Conservation (phyloP, 2,888 invertebrate genomes). For the Lithosia quadra region DNA sequence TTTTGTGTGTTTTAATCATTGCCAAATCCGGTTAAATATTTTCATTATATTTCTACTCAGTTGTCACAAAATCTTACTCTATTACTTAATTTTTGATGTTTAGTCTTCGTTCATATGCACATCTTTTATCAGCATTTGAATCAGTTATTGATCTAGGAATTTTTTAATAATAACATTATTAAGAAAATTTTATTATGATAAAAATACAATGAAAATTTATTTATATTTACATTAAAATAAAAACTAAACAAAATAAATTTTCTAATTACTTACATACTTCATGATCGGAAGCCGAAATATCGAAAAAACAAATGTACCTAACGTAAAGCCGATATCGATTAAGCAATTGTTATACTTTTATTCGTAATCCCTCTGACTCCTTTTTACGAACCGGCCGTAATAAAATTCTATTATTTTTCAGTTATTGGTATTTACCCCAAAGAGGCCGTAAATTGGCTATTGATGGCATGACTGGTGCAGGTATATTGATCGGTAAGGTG, state of each 20-base stretch:
- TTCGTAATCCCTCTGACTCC: slow-evolving; percentile 21
- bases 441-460: not conserved
- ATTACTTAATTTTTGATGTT: too few relatives aligned
- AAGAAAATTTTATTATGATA: too few relatives aligned
- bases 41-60: too few relatives aligned
- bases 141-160: too few relatives aligned
- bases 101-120: too few relatives aligned
- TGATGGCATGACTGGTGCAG: not conserved
- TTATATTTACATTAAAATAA: too few relatives aligned
- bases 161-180: too few relatives aligned
- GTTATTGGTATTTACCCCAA: not conserved
- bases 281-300: not conserved
- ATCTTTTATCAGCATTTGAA: too few relatives aligned
- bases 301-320: not conserved
- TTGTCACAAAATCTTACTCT: too few relatives aligned
- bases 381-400: slow-evolving; percentile 6
- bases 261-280: not conserved
- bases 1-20: not conserved
- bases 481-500: not conserved
- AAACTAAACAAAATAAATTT: too few relatives aligned
- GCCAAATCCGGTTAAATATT: not conserved
- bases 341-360: slow-evolving; percentile 34
- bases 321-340: slow-evolving; percentile 18
- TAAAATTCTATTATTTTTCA: slow-evolving; percentile 28
- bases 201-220: too few relatives aligned